Conservation (phyloP, 2,797 vertebrate species). For the Cyclura pinguis region DNA sequence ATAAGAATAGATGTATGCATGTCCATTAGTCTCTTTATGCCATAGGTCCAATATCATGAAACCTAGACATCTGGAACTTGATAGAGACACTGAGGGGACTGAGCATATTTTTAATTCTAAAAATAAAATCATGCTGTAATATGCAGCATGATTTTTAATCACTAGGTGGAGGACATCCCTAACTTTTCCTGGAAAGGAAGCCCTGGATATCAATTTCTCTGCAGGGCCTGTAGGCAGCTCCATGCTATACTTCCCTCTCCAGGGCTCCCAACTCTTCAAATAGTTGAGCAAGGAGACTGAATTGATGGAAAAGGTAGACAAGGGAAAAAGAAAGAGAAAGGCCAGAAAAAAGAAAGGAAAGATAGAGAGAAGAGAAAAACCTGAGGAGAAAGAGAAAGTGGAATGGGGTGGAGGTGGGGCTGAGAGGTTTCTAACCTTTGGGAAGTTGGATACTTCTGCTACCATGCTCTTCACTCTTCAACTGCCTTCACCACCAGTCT, state of each 20-base stretch:
- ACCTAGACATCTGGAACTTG: neutral
- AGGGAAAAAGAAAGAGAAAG: neutral
- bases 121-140: neutral
- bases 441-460: neutral
- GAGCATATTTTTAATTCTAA: too few species aligned
- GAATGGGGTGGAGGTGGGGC: neutral
- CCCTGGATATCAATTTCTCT: neutral
- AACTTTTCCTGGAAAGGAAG: neutral
- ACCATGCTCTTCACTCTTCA: neutral
- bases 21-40: neutral
- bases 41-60: neutral
- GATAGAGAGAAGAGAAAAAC: neutral
- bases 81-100: neutral
- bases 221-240: neutral
- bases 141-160: neutral
- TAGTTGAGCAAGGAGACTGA: neutral
- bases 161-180: neutral
- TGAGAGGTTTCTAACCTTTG: neutral
- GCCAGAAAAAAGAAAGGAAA: neutral
- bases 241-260: neutral
- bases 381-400: neutral
- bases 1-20: neutral
- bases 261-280: neutral
- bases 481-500: neutral
- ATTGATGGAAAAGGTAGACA: neutral